phyloP scores from a whole-genome alignment of 2,888 invertebrate species.

The Perdita meconis region DNA sequence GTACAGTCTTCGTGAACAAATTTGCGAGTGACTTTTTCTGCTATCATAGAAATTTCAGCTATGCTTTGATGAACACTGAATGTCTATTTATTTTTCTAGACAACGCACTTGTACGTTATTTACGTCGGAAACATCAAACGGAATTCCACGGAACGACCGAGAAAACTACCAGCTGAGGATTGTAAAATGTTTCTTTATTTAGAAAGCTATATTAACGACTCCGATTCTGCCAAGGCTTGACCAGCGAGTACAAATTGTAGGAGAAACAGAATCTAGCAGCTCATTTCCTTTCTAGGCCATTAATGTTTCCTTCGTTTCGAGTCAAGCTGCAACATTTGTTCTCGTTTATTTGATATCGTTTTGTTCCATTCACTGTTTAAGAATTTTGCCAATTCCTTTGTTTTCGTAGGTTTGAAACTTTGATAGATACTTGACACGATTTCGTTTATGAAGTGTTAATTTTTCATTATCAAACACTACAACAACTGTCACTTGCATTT shows the following conservation, averaged over 20 bases:
- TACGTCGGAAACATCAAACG: neutral
- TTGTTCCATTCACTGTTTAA: conserved; percentile 4
- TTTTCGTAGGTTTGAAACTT: too few species aligned
- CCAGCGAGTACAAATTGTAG: conserved; percentile 38
- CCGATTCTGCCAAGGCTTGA: conserved; percentile 34
- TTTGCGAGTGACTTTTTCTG: too few species aligned
- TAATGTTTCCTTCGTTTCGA: conserved; percentile 32
- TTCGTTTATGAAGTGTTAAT: too few species aligned
- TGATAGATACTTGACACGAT: too few species aligned
- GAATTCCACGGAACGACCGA: neutral
- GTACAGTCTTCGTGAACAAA: too few species aligned
- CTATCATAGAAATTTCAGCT: too few species aligned
- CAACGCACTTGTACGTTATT: too few species aligned
- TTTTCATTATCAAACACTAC: too few species aligned
- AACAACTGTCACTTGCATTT: too few species aligned
- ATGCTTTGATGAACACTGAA: too few species aligned
- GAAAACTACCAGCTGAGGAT: conserved; percentile 17
- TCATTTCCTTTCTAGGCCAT: conserved; percentile 37
- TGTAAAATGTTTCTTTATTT: conserved; percentile 37
- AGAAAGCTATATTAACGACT: conserved; percentile 32
- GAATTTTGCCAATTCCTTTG: conserved; percentile 8
- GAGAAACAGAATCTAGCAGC: conserved; percentile 39
- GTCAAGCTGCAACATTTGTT: conserved; percentile 21
- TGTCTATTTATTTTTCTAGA: too few species aligned
- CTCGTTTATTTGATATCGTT: conserved; percentile 35